Evolutionary conservation across 2,113 vertebrate genomes (phyloP), one percentile per base, ranked within the genome.

Genomic region (Pteropus alecto): DNA sequence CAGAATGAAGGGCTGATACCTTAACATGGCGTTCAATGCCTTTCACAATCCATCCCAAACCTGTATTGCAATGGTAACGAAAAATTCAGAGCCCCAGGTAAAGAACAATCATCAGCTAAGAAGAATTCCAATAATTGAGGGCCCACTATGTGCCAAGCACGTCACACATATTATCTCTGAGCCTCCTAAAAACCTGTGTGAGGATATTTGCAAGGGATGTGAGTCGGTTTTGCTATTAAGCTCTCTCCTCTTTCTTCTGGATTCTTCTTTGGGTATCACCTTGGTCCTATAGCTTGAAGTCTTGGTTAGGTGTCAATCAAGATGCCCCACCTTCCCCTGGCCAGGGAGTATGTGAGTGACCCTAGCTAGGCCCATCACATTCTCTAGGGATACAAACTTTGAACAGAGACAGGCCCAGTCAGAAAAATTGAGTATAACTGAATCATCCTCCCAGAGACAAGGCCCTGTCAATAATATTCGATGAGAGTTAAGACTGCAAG

Each of bases 241-340:
- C 4, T 9, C 21, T 5, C 10, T 86, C 4, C 7, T 13, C 76
- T 84, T 92, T 81, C 26, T 79, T 88, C 67, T 51, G 33, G 16
- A 41, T 82, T 77, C 43, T 86, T 30, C 35, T 51, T 54, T 87
- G 38, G 22, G 16, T 38, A 38, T 70, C 70, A 46, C 51, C 46
- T 28, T 18, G 24, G 12, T 7, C 26, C 48, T 12, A 4, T 16
- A 87, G 30, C 33, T 24, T 63, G 73, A 12, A 58, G 79, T n/a
- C 56, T 94, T 77, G 35, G 12, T 12, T 58, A 22, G 48, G 56
- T 91, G 46, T 91, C 88, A 79, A 2, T 97, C 84, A 90, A 94
- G 22, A 70, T 43, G 41, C 24, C 4, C 65, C 13, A 7, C 14
- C 46, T 7, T 85, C 21, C 65, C 61, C 35, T 51, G 43, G 48